Evolutionary conservation across 2,113 vertebrate genomes (phyloP), one percentile per base, ranked within the genome.

Genomic region (Notarius lentiginosus): DNA sequence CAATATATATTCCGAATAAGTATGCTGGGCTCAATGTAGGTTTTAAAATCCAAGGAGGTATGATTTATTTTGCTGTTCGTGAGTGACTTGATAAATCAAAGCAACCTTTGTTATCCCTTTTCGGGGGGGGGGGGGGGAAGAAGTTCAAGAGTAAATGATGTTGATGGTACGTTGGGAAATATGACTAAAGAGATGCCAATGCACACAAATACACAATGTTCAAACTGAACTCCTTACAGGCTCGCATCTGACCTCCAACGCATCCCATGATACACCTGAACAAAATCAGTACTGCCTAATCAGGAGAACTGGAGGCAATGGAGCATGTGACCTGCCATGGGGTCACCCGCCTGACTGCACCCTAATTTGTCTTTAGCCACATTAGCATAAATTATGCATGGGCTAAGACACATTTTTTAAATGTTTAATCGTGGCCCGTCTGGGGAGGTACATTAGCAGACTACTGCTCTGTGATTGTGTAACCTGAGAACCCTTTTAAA

Each of bases 381-480:
- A 84, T 91, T 91, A 90, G 91, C 88, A 83, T 95, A 90, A 95
- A 96, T 95, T 94, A 95, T 96, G 83, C 84, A 96, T 49, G 30
- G 93, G 91, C 80, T 90, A 56, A 92, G 93, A 92, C 92, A 92
- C 91, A 90, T 90, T 92, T 91, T 66, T 86, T 72, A 53, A 94
- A 94, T 93, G 94, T 87, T 95, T 94, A 95, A 95, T 94, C 94
- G 93, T 92, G 91, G 88, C 89, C 91, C 85, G 93, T 93, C 92
- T 92, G 92, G 88, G 88, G 87, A 90, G 68, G 91, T 92, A 92
- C 95, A 94, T 95, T 94, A 94, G 92, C 88, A 55, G 76, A 91
- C 89, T 88, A 84, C 85, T 84, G 76, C 47, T 92, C 93, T 94
- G 92, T 94, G 94, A 93, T 91, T 91, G 88, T 86, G 84, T 86